Evolutionary conservation across 2,113 vertebrate species (phyloP), one percentile per base, ranked within the genome.

Genomic region (Oenanthe melanoleuca): DNA sequence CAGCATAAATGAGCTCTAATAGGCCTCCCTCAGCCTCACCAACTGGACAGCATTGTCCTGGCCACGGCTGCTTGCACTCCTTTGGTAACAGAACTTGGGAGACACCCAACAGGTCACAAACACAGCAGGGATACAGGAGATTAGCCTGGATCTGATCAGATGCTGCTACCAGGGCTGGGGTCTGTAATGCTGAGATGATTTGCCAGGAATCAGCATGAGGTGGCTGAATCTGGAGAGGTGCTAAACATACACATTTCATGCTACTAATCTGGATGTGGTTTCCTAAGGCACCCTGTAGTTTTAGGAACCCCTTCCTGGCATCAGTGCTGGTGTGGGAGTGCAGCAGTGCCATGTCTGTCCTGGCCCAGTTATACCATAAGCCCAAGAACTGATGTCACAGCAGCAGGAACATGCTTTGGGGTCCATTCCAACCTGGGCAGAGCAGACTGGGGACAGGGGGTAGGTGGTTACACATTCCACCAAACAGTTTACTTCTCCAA

Each of bases 21-120:
- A 94, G 87, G 64, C 84, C 52, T 89, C 80, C 59, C 44, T 83
- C 0, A 0, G 64, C 66, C 60, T 79, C 3, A 2, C 89, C 87
- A 93, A 85, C 59, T 66, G 74, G 67, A 89, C 57, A 69, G 81
- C 61, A 42, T 64, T 78, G 69, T 69, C 83, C 63, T 86, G 86
- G 71, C 44, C 38, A 42, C 0, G 3, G 66, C 72, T 96, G 42
- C 60, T 72, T 42, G 34, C 40, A 25, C 33, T 92, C n/a, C 64
- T 88, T 79, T 71, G 49, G 56, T 88, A 37, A 70, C 24, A 29
- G 71, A 72, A 40, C 19, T 16, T 78, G 71, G 49, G 78, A 56
- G 52, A 50, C 47, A 64, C 77, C 84, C 40, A 81, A 56, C 20
- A 89, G 88, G 50, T 81, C 77, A 79, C 85, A 86, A 40, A 64